These are phyloP conservation scores for Turnix velox DNA, from an alignment of 2,113 vertebrate genomes.

Conservation along the genomic window DNA sequence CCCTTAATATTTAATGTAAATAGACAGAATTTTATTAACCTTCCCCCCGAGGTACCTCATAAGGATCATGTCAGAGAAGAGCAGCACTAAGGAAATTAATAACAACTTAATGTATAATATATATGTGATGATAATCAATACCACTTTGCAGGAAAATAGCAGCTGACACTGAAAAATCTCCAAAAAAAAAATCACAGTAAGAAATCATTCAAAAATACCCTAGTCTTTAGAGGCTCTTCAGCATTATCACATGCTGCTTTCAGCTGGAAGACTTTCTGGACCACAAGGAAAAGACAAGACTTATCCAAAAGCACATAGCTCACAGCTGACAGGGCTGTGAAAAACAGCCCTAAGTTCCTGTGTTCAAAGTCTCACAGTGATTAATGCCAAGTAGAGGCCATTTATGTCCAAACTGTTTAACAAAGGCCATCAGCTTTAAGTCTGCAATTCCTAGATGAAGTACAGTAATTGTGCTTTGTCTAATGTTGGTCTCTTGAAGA, in stretches of 20 bases:
- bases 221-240: neutral
- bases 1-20: neutral
- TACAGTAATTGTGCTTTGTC: neutral
- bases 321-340: neutral
- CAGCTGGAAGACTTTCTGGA: neutral
- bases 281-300: neutral
- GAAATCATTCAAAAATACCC: neutral
- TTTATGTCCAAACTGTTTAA: neutral
- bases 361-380: neutral
- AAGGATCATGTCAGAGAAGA: neutral
- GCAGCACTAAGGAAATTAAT: conserved; percentile 12
- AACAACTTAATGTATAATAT: neutral
- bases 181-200: neutral
- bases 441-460: neutral
- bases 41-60: neutral
- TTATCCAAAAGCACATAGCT: neutral
- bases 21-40: conserved; percentile 10
- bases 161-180: neutral
- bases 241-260: neutral
- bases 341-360: neutral
- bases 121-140: conserved; percentile 28
- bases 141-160: neutral
- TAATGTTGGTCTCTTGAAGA: neutral
- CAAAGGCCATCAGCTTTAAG: neutral
- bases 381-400: neutral